phyloP scores from a whole-genome alignment of 2,888 invertebrate species.

The Galerucella pusilla region DNA sequence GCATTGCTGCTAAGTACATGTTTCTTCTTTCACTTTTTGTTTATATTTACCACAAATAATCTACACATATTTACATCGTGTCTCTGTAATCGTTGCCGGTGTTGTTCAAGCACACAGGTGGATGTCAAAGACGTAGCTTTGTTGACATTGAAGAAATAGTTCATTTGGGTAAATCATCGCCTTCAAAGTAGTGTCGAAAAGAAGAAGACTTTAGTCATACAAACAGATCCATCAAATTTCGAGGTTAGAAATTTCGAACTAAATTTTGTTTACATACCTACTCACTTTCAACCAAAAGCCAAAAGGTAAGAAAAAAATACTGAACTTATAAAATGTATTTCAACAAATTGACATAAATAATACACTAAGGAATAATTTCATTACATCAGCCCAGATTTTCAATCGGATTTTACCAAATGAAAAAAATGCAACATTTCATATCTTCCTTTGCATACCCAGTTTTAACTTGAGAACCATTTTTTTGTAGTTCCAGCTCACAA shows the following conservation, averaged over 20 bases:
- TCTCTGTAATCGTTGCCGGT: constrained; percentile 9
- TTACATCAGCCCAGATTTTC: no score
- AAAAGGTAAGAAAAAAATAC: background rate
- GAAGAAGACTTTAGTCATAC: background rate
- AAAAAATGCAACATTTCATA: background rate
- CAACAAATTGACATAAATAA: no score
- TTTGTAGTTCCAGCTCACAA: background rate
- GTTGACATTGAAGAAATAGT: background rate
- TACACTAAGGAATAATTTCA: no score
- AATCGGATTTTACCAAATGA: no score
- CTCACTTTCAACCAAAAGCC: no score
- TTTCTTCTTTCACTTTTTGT: constrained; percentile 29
- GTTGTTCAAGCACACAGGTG: background rate
- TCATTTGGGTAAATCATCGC: no score
- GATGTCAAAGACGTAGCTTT: background rate
- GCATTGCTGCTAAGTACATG: constrained; percentile 19
- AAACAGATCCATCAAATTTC: no score
- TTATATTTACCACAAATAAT: constrained; percentile 15
- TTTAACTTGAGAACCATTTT: background rate
- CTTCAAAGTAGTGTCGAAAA: background rate
- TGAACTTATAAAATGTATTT: background rate
- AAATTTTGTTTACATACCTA: no score
- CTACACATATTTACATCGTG: constrained; percentile 3
- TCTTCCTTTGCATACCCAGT: background rate
- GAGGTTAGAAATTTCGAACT: no score